Base-by-base conservation (phyloP, 1,140 invertebrate species). In the Coelopa frigida region DNA sequence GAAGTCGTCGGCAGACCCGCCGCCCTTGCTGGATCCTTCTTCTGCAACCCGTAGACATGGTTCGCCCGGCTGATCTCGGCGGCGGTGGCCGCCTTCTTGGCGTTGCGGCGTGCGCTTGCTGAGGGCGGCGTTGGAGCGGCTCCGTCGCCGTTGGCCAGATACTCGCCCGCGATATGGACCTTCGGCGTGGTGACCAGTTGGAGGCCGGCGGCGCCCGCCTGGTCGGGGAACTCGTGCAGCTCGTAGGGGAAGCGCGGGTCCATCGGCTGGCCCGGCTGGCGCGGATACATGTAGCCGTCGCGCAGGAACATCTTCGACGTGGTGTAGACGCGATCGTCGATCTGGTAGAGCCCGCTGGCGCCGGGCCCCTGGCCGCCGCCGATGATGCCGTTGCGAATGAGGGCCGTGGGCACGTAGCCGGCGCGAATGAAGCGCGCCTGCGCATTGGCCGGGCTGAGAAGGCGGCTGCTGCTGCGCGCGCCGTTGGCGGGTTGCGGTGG, bases 291-390 rank as follows among this genome's bases (percentile, higher is more conserved):
- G 41, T 63, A 67, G 4, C 55, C 62, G 29, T 67, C 63, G 23
- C 63, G 63, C 8, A 67, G 44, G 33, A 67, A 67, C 62, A 67
- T 56, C 56, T 66, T 66, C 15, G 46, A 57, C n/a, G 63, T 66
- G 12, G 63, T 67, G 31, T 67, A 67, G 10, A 67, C 54, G 38
- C 60, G 59, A 52, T 67, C 63, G 26, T 66, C 49, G 42, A 67
- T 61, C 39, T 66, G 62, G 44, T 66, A 66, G 11, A 66, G 51
- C 5, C 62, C 62, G 36, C 53, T 55, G n/a, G 59, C 37, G n/a
- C 59, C 62, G 5, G 63, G 60, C 1, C 60, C 62, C 4, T 51
- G 53, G 15, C 58, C 62, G 6, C 54, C 54, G 12, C 63, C 63
- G 32, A 66, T 66, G 31, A 66, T 66, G 23, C 63, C 63, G 46